Percentiles rank a stretch among this genome's conserved stretches.
Conservation (phyloP, 2,113 vertebrate genomes). For the Phalacrocorax brasilianus region DNA sequence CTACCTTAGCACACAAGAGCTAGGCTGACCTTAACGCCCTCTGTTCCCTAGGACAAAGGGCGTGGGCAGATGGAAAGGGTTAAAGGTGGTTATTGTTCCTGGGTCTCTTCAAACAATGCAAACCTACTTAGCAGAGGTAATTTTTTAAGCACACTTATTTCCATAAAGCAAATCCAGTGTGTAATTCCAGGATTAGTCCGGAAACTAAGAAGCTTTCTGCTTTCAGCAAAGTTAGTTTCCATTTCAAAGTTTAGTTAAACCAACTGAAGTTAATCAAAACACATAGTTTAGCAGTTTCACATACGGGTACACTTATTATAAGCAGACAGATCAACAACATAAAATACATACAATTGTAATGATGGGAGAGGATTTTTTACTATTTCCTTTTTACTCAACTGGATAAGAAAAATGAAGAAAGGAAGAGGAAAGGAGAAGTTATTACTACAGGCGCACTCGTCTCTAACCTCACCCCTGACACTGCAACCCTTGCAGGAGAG, state of each 20-base stretch:
- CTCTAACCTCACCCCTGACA: not conserved
- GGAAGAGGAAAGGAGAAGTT: not conserved
- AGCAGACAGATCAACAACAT: not conserved
- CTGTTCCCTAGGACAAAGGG: not conserved
- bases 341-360: not conserved
- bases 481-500: not conserved
- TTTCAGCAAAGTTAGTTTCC: slow-evolving; percentile 44
- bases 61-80: not conserved
- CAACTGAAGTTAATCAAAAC: slow-evolving; percentile 23
- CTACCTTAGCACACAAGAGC: rapidly evolving
- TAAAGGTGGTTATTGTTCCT: not conserved
- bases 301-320: not conserved
- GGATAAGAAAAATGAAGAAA: not conserved
- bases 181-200: slow-evolving; percentile 53
- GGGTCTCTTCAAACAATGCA: not conserved
- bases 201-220: slow-evolving; percentile 45
- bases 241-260: slow-evolving; percentile 44
- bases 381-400: not conserved
- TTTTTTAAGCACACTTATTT: slow-evolving; percentile 38
- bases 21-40: not conserved
- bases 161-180: slow-evolving; percentile 43
- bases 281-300: not conserved
- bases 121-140: not conserved
- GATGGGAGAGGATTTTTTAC: not conserved
- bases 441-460: too few species aligned